phyloP scores from a whole-genome alignment of 2,797 vertebrate genomes.

The Mormyrops attenuatus region DNA sequence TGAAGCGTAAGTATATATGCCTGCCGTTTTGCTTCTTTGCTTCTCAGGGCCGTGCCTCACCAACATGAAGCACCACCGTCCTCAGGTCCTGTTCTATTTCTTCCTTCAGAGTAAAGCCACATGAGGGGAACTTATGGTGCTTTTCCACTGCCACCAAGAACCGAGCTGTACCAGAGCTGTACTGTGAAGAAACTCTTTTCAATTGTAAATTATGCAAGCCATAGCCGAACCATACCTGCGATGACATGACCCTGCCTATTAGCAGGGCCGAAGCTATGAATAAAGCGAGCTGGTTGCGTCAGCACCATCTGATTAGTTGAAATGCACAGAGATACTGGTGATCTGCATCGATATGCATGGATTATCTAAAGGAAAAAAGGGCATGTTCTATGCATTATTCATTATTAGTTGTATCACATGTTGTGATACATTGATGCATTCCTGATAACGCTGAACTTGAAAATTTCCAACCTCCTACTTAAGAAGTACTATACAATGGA shows the following conservation, averaged over 20 bases:
- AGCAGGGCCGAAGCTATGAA: not conserved
- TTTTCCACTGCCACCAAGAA: not conserved
- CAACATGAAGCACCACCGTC: not conserved
- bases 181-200: not conserved
- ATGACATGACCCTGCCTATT: not conserved
- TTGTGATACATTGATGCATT: not conserved
- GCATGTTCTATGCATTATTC: not conserved
- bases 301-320: not conserved
- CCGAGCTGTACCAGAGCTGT: not conserved
- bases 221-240: not conserved
- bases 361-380: not conserved
- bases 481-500: not conserved
- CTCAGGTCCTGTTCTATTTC: not conserved
- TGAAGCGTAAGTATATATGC: slow-evolving; percentile 35
- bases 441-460: not conserved
- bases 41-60: not conserved
- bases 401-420: not conserved
- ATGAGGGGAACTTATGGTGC: not conserved
- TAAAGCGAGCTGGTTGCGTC: not conserved
- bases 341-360: not conserved
- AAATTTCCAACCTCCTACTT: too few species aligned
- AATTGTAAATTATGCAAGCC: not conserved
- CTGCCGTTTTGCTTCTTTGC: not conserved
- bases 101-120: not conserved
- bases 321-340: not conserved